phyloP scores from a whole-genome alignment of 2,888 invertebrate species.

The Ceraclea dissimilis region DNA sequence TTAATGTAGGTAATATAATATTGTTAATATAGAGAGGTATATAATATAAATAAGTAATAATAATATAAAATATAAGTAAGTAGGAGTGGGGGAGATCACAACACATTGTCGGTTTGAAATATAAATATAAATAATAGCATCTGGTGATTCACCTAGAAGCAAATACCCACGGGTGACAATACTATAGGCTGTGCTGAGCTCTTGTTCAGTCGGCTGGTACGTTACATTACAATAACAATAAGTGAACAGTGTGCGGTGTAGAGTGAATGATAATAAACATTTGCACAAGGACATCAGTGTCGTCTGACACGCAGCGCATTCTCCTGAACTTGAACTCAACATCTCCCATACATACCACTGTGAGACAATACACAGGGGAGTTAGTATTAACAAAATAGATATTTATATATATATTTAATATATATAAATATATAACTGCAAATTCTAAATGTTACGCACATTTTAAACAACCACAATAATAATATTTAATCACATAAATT shows the following conservation, averaged over 20 bases:
- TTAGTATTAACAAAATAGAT: constrained; percentile 22
- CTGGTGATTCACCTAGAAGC: constrained; percentile 46
- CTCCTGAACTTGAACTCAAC: constrained; percentile 8
- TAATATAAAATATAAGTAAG: constrained; percentile 8
- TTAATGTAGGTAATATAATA: too few species aligned
- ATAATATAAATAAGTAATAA: background rate
- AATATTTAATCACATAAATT: constrained; percentile 26
- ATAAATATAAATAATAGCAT: constrained; percentile 25
- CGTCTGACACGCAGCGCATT: background rate
- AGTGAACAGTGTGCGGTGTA: too few species aligned
- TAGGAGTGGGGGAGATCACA: constrained; percentile 20
- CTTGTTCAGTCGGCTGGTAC: too few species aligned
- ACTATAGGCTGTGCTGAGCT: constrained; percentile 15
- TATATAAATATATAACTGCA: constrained; percentile 20
- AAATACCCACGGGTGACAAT: constrained; percentile 25
- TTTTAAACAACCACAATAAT: constrained; percentile 27
- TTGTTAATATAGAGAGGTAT: too few species aligned
- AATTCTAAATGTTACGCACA: constrained; percentile 26
- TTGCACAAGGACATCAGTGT: background rate
- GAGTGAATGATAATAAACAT: background rate
- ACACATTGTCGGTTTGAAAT: constrained; percentile 25
- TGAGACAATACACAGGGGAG: constrained; percentile 25
- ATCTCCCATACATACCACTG: constrained; percentile 23
- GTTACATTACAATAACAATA: too few species aligned
- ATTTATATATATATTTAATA: too few species aligned